Base-by-base conservation (phyloP, 2,797 vertebrate genomes). In the Sparidentex hasta region DNA sequence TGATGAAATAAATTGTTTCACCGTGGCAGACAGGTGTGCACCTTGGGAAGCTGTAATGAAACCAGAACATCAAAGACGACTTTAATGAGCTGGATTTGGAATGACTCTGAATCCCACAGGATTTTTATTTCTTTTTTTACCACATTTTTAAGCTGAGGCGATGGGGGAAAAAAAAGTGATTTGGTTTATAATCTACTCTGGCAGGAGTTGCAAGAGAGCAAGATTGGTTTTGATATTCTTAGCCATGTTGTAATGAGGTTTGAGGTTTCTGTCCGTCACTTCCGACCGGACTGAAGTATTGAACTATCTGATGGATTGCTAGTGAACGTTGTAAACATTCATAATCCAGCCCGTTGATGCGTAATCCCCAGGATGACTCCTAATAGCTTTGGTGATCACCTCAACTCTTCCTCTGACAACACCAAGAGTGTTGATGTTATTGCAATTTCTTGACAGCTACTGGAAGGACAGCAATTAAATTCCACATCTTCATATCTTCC, bases 41-140 rank as follows among this genome's bases (percentile, higher is more conserved):
- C 33, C 58, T 82, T 14, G 44, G 58, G 51, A n/a, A 44, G 16
- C 13, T 46, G 41, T 3, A 56, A 54, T 65, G 52, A 63, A 56
- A 21, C n/a, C 20, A 52, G 20, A 44, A 18, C 16, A 44, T 2
- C 21, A 58, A 59, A 74, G 43, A 38, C 3, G 2, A 47, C 21
- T 0, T 47, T 25, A 52, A 46, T 51, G 59, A 44, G 23, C 33
- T 44, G 59, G 16, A 69, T 4, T 46, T 29, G 43, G 21, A 61
- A 67, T 12, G 11, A 46, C 43, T 61, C 1, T 29, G 6, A 44
- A 65, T 11, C 7, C 23, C 16, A 11, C 17, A 27, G 54, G 1
- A 23, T 44, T 33, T 23, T 57, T 33, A 33, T 1, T 12, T 44
- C 11, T 46, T 46, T 46, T 58, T 46, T 14, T 0, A 18, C 4